These are phyloP conservation scores for Mnemiopsis leidyi DNA, from an alignment of 37 sponge, comb jelly and placozoan genomes.

Conservation along the genomic window DNA sequence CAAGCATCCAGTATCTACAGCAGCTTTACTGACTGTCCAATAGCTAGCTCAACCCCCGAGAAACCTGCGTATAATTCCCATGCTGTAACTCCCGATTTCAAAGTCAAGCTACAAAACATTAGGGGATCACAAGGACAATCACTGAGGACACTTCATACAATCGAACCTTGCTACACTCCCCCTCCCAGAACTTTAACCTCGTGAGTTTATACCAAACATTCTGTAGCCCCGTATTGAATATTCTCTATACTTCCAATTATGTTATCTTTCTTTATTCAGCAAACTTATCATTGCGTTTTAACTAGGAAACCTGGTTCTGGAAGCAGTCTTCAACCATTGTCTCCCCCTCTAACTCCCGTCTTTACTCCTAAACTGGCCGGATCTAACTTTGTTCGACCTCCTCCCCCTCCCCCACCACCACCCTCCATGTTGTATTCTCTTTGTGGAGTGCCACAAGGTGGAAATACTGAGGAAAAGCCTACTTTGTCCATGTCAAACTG, in stretches of 20 bases:
- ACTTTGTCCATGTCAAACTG: no score
- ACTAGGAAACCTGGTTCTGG: not conserved
- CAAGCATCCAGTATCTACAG: not conserved
- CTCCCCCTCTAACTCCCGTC: not conserved
- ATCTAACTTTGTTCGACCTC: not conserved
- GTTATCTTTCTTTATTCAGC: no score
- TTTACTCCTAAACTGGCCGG: not conserved
- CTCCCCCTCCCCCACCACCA: not conserved
- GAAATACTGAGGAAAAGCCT: no score
- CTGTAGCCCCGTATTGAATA: no score
- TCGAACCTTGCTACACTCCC: not conserved
- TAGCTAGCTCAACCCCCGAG: not conserved
- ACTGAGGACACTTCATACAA: not conserved
- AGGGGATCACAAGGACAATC: not conserved
- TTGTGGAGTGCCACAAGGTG: no score
- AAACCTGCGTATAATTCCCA: not conserved
- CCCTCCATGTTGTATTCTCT: not conserved
- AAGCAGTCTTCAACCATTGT: not conserved
- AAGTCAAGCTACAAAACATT: no score
- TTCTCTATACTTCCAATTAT: no score
- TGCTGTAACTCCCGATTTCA: not conserved
- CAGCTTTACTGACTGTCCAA: not conserved
- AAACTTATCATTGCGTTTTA: no score
- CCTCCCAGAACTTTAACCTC: not conserved
- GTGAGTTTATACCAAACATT: no score